Conservation (phyloP, 2,113 vertebrate genomes). For the Octodon degus region DNA sequence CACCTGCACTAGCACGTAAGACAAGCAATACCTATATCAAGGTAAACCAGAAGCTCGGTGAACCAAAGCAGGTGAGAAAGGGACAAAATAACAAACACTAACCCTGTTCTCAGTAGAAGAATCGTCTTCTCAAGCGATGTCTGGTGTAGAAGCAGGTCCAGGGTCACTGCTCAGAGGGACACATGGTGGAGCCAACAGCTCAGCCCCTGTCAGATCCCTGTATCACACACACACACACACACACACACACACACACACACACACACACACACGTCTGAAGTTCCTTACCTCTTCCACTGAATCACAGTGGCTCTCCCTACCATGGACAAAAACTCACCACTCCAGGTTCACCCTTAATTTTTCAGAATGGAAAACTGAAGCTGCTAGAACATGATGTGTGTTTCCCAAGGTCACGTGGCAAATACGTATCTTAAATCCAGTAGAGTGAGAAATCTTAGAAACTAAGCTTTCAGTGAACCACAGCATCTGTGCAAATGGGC, state of each 20-base stretch:
- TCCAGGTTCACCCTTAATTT: neutral
- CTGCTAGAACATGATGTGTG: fast-evolving
- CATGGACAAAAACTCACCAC: neutral
- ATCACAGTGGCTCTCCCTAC: neutral
- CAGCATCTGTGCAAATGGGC: neutral
- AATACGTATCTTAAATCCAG: neutral
- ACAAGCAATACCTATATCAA: neutral
- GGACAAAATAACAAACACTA: neutral
- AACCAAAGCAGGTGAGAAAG: neutral
- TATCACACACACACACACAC: too few relatives aligned
- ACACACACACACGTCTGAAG: neutral
- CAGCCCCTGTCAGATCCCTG: fast-evolving
- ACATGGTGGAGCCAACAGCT: neutral
- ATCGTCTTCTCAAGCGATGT: neutral
- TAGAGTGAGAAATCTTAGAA: neutral
- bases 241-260: too few relatives aligned
- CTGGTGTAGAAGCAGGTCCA: neutral
- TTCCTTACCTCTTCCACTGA: neutral
- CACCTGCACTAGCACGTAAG: neutral
- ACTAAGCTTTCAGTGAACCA: neutral
- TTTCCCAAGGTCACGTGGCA: neutral
- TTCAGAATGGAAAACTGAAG: neutral
- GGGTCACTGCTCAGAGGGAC: neutral
- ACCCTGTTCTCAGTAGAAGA: neutral
- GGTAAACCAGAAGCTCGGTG: neutral